phyloP scores from a whole-genome alignment of 35 echinoderm and acorn worm genomes.

The Heliocidaris erythrogramma region DNA sequence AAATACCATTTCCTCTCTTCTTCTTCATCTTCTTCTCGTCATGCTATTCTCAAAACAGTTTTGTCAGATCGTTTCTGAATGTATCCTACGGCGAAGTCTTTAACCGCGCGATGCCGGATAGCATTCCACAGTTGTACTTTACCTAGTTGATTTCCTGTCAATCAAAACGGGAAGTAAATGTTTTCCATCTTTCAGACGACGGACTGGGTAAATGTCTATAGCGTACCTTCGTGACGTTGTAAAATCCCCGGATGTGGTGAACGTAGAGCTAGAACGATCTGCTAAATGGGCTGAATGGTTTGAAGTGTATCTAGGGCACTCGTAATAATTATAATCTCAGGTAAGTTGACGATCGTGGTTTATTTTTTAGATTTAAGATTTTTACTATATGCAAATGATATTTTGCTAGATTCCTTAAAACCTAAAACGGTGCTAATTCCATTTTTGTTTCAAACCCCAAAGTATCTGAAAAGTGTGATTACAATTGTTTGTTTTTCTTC shows the following conservation, averaged over 20 bases:
- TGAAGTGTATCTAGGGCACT: too few relatives aligned
- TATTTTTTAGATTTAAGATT: too few relatives aligned
- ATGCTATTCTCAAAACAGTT: slow-evolving; percentile 12
- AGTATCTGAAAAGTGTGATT: too few relatives aligned
- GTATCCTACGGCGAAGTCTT: background rate
- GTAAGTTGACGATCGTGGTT: too few relatives aligned
- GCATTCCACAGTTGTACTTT: slow-evolving; percentile 1
- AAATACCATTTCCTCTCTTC: background rate
- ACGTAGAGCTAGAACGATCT: too few relatives aligned
- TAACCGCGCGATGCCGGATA: background rate
- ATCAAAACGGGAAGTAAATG: background rate
- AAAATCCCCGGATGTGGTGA: background rate
- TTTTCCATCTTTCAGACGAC: background rate
- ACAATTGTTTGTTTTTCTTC: too few relatives aligned
- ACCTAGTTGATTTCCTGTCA: background rate
- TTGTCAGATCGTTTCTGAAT: background rate
- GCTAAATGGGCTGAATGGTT: too few relatives aligned
- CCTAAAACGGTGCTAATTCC: too few relatives aligned
- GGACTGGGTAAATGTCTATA: background rate
- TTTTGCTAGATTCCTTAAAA: too few relatives aligned
- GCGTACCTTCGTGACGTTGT: background rate
- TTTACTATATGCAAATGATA: too few relatives aligned
- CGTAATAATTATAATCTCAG: too few relatives aligned
- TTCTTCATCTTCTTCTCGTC: background rate
- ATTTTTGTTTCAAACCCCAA: too few relatives aligned